These are phyloP conservation scores for Pogonomyrmex californicus DNA, from an alignment of 1,140 invertebrate genomes.

Conservation along the genomic window DNA sequence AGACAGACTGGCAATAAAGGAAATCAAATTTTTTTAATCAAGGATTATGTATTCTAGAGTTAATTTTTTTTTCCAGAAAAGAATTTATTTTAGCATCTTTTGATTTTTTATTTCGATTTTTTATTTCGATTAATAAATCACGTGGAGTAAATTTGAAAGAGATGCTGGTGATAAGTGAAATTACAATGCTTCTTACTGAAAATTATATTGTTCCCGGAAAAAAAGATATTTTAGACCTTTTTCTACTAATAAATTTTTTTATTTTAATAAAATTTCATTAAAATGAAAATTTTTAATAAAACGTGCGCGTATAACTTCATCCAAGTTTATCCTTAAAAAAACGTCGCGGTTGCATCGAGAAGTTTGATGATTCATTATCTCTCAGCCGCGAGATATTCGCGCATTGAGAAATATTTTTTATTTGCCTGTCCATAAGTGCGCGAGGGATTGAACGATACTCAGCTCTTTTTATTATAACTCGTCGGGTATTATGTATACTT, in stretches of 20 bases:
- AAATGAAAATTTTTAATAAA: not conserved
- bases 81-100: not conserved
- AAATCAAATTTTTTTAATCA: not conserved
- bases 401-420: not conserved
- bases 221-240: not conserved
- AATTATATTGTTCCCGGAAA: not conserved
- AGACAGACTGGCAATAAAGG: not conserved
- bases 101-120: not conserved
- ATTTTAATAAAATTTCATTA: not conserved
- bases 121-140: not conserved
- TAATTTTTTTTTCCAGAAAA: not conserved
- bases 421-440: not conserved
- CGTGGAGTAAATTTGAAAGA: not conserved
- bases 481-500: constrained; percentile 21
- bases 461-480: not conserved
- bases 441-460: not conserved
- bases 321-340: not conserved
- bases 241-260: not conserved
- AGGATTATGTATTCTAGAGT: not conserved
- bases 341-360: not conserved
- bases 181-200: not conserved
- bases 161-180: not conserved
- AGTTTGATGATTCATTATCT: not conserved
- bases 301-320: not conserved
- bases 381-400: not conserved